phyloP scores from a whole-genome alignment of 2,888 invertebrate genomes.

The Agrochola lychnidis region DNA sequence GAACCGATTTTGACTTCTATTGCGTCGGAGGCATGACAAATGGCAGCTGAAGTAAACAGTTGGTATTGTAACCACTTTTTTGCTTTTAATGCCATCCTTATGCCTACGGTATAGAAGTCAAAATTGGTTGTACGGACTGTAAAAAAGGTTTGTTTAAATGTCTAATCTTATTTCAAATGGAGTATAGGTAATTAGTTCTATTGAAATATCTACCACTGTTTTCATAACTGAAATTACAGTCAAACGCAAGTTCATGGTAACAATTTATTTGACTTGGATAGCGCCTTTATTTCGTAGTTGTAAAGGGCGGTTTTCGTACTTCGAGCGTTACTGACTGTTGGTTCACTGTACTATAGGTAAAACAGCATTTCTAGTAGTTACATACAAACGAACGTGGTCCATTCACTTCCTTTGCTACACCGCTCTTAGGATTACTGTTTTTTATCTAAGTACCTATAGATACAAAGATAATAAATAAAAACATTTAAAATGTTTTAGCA shows the following conservation, averaged over 20 bases:
- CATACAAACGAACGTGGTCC: neutral
- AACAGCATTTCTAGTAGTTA: neutral
- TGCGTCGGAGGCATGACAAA: too few relatives aligned
- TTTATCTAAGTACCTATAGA: conserved; percentile 16
- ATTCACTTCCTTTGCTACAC: conserved; percentile 17
- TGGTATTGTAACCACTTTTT: too few relatives aligned
- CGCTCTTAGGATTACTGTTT: conserved; percentile 25
- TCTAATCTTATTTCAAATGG: too few relatives aligned
- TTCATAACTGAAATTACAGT: neutral
- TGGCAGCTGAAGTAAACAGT: too few relatives aligned
- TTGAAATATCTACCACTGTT: neutral
- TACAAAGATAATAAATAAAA: conserved; percentile 36
- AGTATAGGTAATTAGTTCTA: too few relatives aligned
- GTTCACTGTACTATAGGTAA: neutral
- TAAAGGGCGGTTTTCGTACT: neutral
- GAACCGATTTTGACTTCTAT: too few relatives aligned
- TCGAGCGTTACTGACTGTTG: too few relatives aligned
- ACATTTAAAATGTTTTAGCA: conserved; percentile 40
- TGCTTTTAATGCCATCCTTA: too few relatives aligned
- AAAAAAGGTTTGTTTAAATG: too few relatives aligned
- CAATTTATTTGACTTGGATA: neutral
- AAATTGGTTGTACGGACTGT: too few relatives aligned
- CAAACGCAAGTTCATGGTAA: neutral
- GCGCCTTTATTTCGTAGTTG: neutral
- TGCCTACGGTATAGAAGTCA: too few relatives aligned